These are phyloP conservation scores for Hiodon tergisus DNA, from an alignment of 2,113 vertebrate genomes.

Conservation along the genomic window DNA sequence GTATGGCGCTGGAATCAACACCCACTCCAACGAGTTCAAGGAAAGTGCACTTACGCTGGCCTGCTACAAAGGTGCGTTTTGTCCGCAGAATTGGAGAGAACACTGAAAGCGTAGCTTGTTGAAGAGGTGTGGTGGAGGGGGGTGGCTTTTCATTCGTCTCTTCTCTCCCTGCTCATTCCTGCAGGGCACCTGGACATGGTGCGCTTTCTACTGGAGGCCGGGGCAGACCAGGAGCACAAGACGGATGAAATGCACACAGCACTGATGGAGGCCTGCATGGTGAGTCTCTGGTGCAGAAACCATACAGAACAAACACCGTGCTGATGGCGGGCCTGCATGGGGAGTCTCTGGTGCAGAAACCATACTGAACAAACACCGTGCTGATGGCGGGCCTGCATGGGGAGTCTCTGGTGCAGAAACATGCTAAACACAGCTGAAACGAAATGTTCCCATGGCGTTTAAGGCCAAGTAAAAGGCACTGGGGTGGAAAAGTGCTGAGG, in stretches of 20 bases:
- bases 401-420: constrained; percentile 54
- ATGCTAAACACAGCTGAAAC: constrained; percentile 25
- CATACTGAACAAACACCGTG: constrained; percentile 38
- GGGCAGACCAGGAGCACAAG: constrained; percentile 98
- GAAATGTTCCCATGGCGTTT: background rate
- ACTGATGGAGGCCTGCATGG: constrained; percentile 98
- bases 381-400: constrained; percentile 71
- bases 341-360: constrained; percentile 54
- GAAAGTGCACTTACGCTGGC: constrained; percentile 98
- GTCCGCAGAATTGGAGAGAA: too few species aligned
- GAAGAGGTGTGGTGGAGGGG: background rate
- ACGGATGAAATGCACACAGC: constrained; percentile 99
- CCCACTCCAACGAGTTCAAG: constrained; percentile 99
- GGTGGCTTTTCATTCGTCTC: background rate
- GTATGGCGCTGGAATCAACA: constrained; percentile 97
- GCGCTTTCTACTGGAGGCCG: constrained; percentile 95
- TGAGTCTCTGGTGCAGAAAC: constrained; percentile 54
- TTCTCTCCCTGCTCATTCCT: constrained; percentile 22
- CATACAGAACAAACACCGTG: constrained; percentile 44
- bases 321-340: constrained; percentile 71
- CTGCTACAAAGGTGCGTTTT: constrained; percentile 89
- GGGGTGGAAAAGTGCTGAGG: background rate
- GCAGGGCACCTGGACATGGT: constrained; percentile 98
- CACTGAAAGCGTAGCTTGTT: too few species aligned
- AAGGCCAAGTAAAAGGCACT: background rate